Evolutionary conservation across 2,797 vertebrate genomes (phyloP).

Genomic region (Simalia tracyae): DNA sequence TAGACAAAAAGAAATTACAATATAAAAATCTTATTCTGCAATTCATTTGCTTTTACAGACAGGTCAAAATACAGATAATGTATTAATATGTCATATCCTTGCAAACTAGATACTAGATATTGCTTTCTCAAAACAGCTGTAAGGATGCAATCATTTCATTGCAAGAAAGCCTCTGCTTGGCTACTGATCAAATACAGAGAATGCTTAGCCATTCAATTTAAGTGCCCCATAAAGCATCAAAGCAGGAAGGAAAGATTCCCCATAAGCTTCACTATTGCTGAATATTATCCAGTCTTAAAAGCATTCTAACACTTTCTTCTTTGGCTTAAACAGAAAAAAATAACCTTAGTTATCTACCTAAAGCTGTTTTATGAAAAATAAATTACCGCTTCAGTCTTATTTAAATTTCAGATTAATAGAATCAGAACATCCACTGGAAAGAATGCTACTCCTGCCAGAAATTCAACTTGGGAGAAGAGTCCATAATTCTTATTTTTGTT

Average conservation of each 20-base stretch:
- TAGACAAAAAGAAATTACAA: slow-evolving; percentile 1
- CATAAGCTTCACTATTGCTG: background rate
- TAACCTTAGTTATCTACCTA: background rate
- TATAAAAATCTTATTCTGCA: background rate
- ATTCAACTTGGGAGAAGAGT: background rate
- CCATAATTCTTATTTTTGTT: background rate
- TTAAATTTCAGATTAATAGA: background rate
- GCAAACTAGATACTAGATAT: background rate
- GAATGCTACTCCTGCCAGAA: background rate
- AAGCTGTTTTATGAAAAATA: background rate
- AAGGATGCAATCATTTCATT: background rate
- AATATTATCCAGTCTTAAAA: background rate
- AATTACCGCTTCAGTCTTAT: background rate
- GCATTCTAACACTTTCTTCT: background rate
- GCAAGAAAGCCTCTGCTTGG: background rate
- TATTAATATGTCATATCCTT: background rate
- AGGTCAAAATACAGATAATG: background rate
- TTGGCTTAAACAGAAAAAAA: background rate
- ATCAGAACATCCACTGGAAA: background rate
- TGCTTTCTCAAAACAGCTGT: background rate
- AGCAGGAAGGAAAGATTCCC: background rate
- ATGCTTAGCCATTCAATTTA: background rate
- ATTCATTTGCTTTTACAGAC: background rate
- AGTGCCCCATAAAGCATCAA: background rate
- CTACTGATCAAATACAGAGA: background rate